A percentile compares a stretch with the other conserved stretches of the same genome.
phyloP scores from a whole-genome alignment of 2,113 vertebrate genomes.

The Chloebia gouldiae region DNA sequence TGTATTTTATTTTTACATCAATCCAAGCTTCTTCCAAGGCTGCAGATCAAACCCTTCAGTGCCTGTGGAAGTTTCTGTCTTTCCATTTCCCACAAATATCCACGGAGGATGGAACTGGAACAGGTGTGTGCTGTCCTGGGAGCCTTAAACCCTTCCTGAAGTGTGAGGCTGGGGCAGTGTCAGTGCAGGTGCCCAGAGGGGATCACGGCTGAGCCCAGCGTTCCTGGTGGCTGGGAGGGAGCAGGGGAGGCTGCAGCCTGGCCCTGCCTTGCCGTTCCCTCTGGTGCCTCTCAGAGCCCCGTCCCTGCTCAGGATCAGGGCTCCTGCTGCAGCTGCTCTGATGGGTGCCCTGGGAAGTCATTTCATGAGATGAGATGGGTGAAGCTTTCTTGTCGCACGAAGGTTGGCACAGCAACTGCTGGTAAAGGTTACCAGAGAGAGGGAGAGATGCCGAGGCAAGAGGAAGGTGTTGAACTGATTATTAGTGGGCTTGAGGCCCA shows the following conservation, averaged over 20 bases:
- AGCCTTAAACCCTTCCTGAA: not conserved
- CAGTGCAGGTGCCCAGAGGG: not conserved
- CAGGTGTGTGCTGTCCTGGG: not conserved
- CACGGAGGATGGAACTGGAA: not conserved
- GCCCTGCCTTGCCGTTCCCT: not conserved
- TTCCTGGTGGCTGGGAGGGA: not conserved
- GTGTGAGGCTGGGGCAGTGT: too few relatives aligned
- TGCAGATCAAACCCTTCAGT: not conserved
- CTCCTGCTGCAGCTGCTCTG: not conserved
- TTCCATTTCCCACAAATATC: not conserved
- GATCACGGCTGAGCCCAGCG: not conserved
- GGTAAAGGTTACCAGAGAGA: not conserved
- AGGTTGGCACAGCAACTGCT: not conserved
- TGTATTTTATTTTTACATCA: not conserved
- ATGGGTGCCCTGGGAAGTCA: rapidly evolving
- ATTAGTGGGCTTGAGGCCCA: not conserved
- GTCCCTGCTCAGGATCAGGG: not conserved
- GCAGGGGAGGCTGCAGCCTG: not conserved
- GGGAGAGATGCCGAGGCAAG: not conserved
- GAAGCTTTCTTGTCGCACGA: not conserved
- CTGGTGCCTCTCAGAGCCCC: not conserved
- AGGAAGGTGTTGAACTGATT: not conserved
- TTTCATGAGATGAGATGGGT: not conserved
- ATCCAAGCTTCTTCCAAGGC: not conserved
- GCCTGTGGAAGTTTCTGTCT: not conserved